These are phyloP conservation scores for Andrena trimmerana DNA, from an alignment of 2,888 invertebrate genomes.

Conservation along the genomic window DNA sequence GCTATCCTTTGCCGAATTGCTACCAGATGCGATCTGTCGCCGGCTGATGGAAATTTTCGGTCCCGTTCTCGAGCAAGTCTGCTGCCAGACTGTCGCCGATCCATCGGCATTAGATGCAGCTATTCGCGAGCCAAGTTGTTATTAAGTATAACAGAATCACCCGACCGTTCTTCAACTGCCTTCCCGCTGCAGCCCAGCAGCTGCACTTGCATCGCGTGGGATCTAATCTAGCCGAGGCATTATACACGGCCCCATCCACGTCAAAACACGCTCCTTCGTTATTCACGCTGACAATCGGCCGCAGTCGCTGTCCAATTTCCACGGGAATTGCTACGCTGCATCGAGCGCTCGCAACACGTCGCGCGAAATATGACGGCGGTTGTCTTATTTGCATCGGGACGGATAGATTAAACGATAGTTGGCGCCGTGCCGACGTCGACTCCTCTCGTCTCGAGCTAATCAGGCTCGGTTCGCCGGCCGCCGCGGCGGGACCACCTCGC, in stretches of 20 bases:
- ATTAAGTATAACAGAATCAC: no score
- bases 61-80: background rate
- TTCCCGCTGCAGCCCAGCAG: no score
- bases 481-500: slow-evolving; percentile 68
- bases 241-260: no score
- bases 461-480: slow-evolving; percentile 24
- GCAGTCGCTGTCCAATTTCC: background rate
- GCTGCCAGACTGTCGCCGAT: no score
- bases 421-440: slow-evolving; percentile 50
- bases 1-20: background rate
- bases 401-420: slow-evolving; percentile 36
- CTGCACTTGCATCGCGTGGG: no score
- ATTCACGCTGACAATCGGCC: slow-evolving; percentile 1
- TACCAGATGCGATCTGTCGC: background rate
- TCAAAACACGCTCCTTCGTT: background rate
- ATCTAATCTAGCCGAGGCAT: no score
- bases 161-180: no score
- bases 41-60: background rate
- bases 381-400: slow-evolving; percentile 22
- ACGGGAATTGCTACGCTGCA: background rate
- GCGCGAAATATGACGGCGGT: background rate
- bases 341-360: slow-evolving; percentile 8
- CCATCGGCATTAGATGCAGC: no score
- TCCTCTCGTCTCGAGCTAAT: slow-evolving; percentile 49
- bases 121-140: no score